phyloP scores from a whole-genome alignment of 2,797 vertebrate species.

The Falco berigora region DNA sequence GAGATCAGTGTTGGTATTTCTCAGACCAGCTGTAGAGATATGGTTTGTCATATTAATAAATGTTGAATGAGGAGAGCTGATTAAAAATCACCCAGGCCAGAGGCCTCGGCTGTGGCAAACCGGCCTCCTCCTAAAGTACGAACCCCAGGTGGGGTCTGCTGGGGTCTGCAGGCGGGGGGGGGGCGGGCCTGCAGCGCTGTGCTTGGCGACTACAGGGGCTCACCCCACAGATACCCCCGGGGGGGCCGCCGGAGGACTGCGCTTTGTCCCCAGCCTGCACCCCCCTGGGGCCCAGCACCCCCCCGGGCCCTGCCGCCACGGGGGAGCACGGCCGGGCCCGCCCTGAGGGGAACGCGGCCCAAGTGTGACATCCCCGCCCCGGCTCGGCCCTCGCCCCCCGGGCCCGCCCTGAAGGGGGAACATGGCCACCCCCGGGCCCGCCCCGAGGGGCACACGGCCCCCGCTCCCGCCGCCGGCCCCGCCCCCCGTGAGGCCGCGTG shows the following conservation, averaged over 20 bases:
- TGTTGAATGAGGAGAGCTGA: background rate
- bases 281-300: background rate
- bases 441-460: background rate
- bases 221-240: background rate
- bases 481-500: no score
- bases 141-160: background rate
- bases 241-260: background rate
- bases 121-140: no score
- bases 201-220: fast-evolving
- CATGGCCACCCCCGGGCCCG: background rate
- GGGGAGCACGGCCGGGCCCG: background rate
- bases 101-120: background rate
- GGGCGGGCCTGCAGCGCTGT: fast-evolving
- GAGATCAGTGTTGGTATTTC: background rate
- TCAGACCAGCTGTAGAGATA: background rate
- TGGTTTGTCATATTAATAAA: background rate
- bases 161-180: background rate
- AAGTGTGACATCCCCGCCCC: no score
- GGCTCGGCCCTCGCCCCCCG: background rate
- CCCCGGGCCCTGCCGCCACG: background rate
- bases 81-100: background rate
- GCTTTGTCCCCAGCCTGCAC: background rate
- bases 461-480: background rate
- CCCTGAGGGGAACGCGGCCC: no score
- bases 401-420: no score